Conservation (phyloP, 2,113 vertebrate species). For the Pseudorectes ferrugineus region DNA sequence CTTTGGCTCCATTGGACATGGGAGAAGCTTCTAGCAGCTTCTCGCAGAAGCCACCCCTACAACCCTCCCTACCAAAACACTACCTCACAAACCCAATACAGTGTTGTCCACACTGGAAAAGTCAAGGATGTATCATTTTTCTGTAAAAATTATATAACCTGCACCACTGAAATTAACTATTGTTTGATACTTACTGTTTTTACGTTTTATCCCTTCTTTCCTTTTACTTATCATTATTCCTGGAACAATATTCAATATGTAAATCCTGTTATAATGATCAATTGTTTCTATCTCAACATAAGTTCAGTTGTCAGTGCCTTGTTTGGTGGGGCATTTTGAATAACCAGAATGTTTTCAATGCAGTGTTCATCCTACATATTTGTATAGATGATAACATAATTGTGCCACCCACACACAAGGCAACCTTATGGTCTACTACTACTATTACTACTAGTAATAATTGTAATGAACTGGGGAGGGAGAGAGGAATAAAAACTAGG, state of each 20-base stretch:
- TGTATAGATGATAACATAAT: neutral
- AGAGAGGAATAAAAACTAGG: neutral
- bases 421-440: neutral
- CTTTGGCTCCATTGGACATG: fast-evolving
- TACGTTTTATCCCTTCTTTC: neutral
- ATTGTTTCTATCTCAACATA: neutral
- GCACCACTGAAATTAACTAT: neutral
- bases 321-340: neutral
- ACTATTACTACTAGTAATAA: neutral
- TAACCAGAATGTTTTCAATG: neutral
- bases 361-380: neutral
- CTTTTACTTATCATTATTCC: neutral
- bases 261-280: neutral
- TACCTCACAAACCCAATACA: neutral
- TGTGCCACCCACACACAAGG: neutral
- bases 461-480: too few species aligned
- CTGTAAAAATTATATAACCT: neutral
- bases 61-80: neutral
- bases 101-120: neutral
- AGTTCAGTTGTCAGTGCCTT: neutral
- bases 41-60: neutral
- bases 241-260: neutral
- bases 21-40: neutral
- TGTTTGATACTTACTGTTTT: neutral
- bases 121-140: neutral